Base-by-base conservation (phyloP, 2,113 vertebrate species). In the Festucalex cinctus region DNA sequence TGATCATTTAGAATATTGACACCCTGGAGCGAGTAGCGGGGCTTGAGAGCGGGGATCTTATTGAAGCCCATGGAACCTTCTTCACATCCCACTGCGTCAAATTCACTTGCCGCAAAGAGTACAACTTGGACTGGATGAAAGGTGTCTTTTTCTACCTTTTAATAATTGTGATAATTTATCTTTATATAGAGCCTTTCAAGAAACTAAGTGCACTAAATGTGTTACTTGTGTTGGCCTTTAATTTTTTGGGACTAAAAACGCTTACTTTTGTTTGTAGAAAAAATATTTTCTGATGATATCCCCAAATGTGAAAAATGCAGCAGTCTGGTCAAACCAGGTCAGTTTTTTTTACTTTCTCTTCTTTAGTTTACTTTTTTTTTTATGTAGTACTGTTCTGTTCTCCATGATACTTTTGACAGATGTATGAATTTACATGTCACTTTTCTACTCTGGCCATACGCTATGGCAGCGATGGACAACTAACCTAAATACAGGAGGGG, bases 51-150 rank as follows among this genome's bases (percentile, higher is more conserved):
- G 91, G 94, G 0, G 93, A 94, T 74, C 82, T 98, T 48, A 92
- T 97, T 12, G 95, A 97, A 77, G 95, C 95, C 54, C 96, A 97
- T 0, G 95, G 95, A 69, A 96, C 95, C 0, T 97, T 97, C 86
- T 90, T 92, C 82, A 95, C 93, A 0, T 96, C 94, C 0, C 96
- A 95, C 84, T 97, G 96, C 20, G 54, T 94, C 71, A 92, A 90
- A 68, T 80, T 89, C 37, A 62, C 76, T 1, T 98, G 96, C 83
- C 79, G 75, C 5, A 89, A 85, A 16, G 86, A 91, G 57, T 98
- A 95, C 80, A 48, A 68, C 9, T 85, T 97, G 62, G 89, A 87
- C 68, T 98, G 96, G 96, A 95, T 98, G 95, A 95, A 94, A 94
- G 94, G 96, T 96, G 32, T 14, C 7, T 54, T 35, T 69, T 53